Conservation (phyloP, 2,888 invertebrate species). For the Diachrysia chrysitis region DNA sequence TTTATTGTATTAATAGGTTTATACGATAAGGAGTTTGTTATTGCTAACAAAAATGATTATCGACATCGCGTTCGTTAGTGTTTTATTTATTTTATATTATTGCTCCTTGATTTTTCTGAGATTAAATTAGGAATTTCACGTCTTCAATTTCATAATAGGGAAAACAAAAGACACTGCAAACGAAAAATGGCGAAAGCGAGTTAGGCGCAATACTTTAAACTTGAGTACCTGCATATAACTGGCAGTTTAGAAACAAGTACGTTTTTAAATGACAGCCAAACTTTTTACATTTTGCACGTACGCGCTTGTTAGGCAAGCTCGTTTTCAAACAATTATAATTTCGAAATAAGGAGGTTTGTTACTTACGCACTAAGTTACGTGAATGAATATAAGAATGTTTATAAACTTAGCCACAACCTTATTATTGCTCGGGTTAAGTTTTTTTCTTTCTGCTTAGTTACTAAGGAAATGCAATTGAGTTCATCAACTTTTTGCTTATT, state of each 20-base stretch:
- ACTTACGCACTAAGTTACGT: not conserved
- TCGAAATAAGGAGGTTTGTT: not conserved
- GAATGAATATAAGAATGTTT: not conserved
- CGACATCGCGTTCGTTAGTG: slow-evolving; percentile 20
- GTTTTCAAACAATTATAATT: not conserved
- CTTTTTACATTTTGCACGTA: slow-evolving; percentile 16
- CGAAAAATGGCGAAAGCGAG: slow-evolving; percentile 51
- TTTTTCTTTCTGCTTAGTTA: too few species aligned
- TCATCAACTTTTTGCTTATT: too few species aligned
- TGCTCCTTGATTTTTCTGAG: slow-evolving; percentile 14
- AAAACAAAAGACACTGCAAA: slow-evolving; percentile 51
- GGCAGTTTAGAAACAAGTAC: slow-evolving; percentile 39
- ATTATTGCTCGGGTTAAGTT: too few species aligned
- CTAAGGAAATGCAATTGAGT: too few species aligned
- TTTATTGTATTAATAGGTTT: slow-evolving; percentile 13
- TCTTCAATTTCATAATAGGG: slow-evolving; percentile 39
- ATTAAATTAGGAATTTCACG: slow-evolving; percentile 54
- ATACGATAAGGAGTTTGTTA: not conserved
- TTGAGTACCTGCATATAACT: slow-evolving; percentile 31
- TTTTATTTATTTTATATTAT: slow-evolving; percentile 22
- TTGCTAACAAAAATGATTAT: not conserved
- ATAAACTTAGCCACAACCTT: not conserved
- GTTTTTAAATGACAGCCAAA: slow-evolving; percentile 18
- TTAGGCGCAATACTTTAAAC: slow-evolving; percentile 46
- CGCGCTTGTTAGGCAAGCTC: not conserved